Evolutionary conservation across 2,888 invertebrate species (phyloP), one percentile per base, ranked within the genome.

Genomic region (Agonopterix arenella): DNA sequence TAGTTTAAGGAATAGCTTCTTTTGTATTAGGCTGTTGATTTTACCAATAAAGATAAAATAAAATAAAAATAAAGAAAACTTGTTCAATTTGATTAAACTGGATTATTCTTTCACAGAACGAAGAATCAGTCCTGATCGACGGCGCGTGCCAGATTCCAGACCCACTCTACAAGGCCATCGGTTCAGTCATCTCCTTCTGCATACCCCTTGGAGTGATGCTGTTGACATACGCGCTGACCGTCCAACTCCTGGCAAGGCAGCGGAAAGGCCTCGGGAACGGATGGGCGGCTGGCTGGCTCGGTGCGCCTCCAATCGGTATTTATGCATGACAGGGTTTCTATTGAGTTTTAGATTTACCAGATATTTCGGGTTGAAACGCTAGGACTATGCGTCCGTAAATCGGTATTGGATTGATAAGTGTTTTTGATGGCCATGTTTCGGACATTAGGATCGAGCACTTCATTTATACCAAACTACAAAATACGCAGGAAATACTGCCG

Each of bases 131-230:
- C 51, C 90, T 96, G 61, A 94, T 95, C 53, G 93, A 94, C 56
- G 96, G 96, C 2, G 93, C 93, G 43, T 96, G 96, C 71, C 95
- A 95, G 81, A 95, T 96, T 64, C 96, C 96, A 1, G 96, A 96
- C 76, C 95, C 96, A 0, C 90, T 96, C 7, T 96, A 96, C 90
- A 96, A 97, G 80, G 92, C 97, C 52, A 96, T 97, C 64, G 98
- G 98, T 40, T 98, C 98, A 50, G 95, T 98, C 66, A 94, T 97
- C 64, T 97, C 97, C 62, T 98, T 98, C 89, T 98, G 98, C 90
- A 97, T 98, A 57, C 98, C 98, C 0, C 90, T 98, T 58, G 92
- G 94, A 44, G 97, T 99, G 60, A 98, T 98, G 98, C 90, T 98
- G 70, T 90, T 97, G 53, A 97, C 98, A n/a, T 98, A 98, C 73